Percentiles rank a stretch among this genome's conserved stretches.
Conservation (phyloP, 2,888 invertebrate species). For the Bembecia ichneumoniformis region DNA sequence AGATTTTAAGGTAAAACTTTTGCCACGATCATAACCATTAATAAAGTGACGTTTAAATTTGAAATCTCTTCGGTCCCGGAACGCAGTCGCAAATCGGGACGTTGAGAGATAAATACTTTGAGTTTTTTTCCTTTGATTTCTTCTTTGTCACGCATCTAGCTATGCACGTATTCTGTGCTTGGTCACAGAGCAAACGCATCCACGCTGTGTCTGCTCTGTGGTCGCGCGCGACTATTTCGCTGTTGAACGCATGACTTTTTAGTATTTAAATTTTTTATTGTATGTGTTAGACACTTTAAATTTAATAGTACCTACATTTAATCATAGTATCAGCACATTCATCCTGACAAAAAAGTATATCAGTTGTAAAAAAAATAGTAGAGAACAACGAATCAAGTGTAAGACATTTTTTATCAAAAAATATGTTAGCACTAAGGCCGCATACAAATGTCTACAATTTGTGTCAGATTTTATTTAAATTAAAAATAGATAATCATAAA, state of each 20-base stretch:
- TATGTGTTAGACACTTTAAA: slow-evolving; percentile 59
- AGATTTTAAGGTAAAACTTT: slow-evolving; percentile 51
- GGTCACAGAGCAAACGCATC: no score
- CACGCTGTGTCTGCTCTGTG: no score
- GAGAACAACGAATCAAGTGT: slow-evolving; percentile 53
- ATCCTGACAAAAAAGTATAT: slow-evolving; percentile 34
- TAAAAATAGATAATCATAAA: neutral
- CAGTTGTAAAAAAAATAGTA: slow-evolving; percentile 50
- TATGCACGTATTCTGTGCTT: slow-evolving; percentile 38
- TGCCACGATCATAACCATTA: slow-evolving; percentile 51
- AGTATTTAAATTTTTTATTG: slow-evolving; percentile 45
- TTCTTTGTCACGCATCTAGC: slow-evolving; percentile 65
- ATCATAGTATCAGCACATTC: slow-evolving; percentile 65
- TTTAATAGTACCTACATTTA: slow-evolving; percentile 48
- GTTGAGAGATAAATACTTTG: slow-evolving; percentile 41
- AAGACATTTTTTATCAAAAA: slow-evolving; percentile 29
- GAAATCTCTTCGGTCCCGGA: slow-evolving; percentile 30
- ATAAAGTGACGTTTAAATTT: slow-evolving; percentile 19
- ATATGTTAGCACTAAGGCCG: no score
- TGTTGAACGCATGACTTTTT: slow-evolving; percentile 63
- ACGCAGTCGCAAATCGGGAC: slow-evolving; percentile 29
- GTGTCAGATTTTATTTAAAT: neutral
- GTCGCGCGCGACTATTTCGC: slow-evolving; percentile 42
- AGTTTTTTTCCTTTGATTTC: slow-evolving; percentile 51
- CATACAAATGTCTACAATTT: no score